phyloP scores from a whole-genome alignment of 2,797 vertebrate genomes.

The Chaetodon trifasciatus region DNA sequence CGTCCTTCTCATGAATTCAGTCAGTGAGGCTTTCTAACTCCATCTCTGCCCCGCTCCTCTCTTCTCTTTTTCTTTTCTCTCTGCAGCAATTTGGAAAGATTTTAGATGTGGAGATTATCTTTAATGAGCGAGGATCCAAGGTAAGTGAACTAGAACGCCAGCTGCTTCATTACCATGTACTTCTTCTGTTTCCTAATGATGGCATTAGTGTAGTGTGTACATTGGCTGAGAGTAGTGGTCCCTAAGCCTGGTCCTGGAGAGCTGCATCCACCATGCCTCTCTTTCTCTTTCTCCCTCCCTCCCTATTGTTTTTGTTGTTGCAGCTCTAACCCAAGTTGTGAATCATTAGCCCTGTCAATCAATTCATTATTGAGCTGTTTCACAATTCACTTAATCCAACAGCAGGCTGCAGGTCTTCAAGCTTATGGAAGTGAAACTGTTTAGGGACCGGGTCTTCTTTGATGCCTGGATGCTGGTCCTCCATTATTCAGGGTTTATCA shows the following conservation, averaged over 20 bases:
- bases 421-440: slow-evolving; percentile 58
- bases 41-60: slow-evolving; percentile 75
- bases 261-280: slow-evolving; percentile 43
- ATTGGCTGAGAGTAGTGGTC: slow-evolving; percentile 72
- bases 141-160: slow-evolving; percentile 89
- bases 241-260: slow-evolving; percentile 74
- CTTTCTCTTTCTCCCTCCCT: slow-evolving; percentile 35
- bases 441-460: slow-evolving; percentile 46
- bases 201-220: slow-evolving; percentile 78
- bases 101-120: slow-evolving; percentile 99
- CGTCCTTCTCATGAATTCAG: slow-evolving; percentile 67
- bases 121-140: slow-evolving; percentile 99
- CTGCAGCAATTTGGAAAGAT: slow-evolving; percentile 99
- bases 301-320: slow-evolving; percentile 72
- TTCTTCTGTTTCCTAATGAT: slow-evolving; percentile 79
- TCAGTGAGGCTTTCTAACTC: slow-evolving; percentile 71
- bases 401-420: slow-evolving; percentile 60
- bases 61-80: slow-evolving; percentile 81
- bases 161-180: slow-evolving; percentile 79
- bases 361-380: slow-evolving; percentile 80
- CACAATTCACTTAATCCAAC: slow-evolving; percentile 73
- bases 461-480: slow-evolving; percentile 30
- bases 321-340: slow-evolving; percentile 70
- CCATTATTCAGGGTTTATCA: slow-evolving; percentile 48
- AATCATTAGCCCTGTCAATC: slow-evolving; percentile 81